Evolutionary conservation across 2,113 vertebrate genomes (phyloP), one percentile per base, ranked within the genome.

Genomic region (Clarias gariepinus): DNA sequence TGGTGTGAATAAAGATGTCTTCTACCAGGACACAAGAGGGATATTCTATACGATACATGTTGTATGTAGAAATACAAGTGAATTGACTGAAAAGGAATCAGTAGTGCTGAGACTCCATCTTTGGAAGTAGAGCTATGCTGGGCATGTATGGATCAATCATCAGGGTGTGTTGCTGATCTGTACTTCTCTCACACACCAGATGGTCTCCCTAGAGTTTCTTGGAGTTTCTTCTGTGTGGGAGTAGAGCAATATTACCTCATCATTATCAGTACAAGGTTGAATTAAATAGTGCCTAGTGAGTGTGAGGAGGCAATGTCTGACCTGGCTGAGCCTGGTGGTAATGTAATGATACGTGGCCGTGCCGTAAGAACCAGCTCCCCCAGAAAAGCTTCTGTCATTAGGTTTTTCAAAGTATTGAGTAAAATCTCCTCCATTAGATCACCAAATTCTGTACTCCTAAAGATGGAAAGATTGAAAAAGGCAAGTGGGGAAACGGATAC

Each of bases 281-380:
- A 41, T 7, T 30, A 83, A 47, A 36, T 21, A 41, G n/a, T 12
- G 52, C 71, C 18, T 18, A 53, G 33, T 52, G 10, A 83, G 55
- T 57, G 13, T n/a, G 15, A 76, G 16, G 18, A 61, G 30, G 15
- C 28, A 21, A 58, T 41, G 30, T 69, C 90, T 5, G 69, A 86
- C 89, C 86, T 92, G 85, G 86, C 30, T n/a, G 86, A 85, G 52
- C 66, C 53, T 0, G 95, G 93, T 0, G 96, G 95, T 66, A 95
- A 73, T 33, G 92, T 83, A 19, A 96, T 92, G 89, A 95, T 89
- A 73, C 94, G 94, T 3, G 96, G 96, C 13, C 21, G 87, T 0
- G 95, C 92, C 0, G 96, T 97, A 60, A 98, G 95, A 60, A 95
- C 91, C 87, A 98, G 94, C 85, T 99, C 96, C 63, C 97, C 97